Conservation (phyloP, 2,113 vertebrate species). For the Colius striatus region DNA sequence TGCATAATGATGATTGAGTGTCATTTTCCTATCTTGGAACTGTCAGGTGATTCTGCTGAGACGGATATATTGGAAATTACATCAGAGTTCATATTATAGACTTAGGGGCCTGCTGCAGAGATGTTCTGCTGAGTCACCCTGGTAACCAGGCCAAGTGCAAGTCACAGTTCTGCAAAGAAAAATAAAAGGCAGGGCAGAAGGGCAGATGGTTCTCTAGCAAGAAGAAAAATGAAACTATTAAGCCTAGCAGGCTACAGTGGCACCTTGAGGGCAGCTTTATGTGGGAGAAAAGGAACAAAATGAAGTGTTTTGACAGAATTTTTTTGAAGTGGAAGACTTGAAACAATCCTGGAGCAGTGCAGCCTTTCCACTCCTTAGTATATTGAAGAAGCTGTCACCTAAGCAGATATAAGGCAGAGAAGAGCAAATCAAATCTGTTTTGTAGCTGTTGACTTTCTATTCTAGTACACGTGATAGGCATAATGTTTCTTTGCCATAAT, state of each 20-base stretch:
- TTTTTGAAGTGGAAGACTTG: background rate
- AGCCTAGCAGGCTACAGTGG: background rate
- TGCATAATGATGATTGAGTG: background rate
- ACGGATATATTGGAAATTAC: background rate
- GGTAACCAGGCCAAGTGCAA: background rate
- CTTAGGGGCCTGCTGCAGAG: background rate
- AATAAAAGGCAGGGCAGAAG: background rate
- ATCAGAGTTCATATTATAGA: background rate
- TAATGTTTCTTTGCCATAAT: background rate
- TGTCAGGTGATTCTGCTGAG: background rate
- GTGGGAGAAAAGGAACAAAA: background rate
- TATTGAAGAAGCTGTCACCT: background rate
- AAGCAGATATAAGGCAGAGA: background rate
- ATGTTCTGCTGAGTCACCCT: slow-evolving; percentile 17
- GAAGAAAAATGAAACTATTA: background rate
- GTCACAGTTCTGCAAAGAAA: background rate
- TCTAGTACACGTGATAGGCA: background rate
- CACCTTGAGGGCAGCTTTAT: background rate
- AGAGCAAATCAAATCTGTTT: background rate
- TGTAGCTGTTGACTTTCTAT: background rate
- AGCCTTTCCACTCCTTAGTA: background rate
- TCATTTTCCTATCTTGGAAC: background rate
- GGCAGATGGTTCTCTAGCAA: background rate
- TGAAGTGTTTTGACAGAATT: background rate
- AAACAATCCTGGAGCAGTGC: background rate